phyloP scores from a whole-genome alignment of 1,140 invertebrate species.

The Latrodectus geometricus region DNA sequence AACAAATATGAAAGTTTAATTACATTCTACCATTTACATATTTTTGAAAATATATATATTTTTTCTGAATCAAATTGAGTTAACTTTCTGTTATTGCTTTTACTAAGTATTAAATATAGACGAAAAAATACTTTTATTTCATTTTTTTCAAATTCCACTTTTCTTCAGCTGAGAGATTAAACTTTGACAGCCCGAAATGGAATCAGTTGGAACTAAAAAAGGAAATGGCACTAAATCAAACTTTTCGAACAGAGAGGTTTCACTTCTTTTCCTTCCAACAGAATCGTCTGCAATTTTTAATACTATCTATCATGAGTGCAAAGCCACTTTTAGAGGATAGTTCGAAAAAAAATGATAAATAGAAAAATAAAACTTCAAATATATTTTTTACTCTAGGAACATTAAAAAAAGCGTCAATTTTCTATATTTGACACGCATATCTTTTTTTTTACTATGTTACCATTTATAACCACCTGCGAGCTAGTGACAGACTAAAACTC shows the following conservation, averaged over 20 bases:
- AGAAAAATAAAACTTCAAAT: background rate
- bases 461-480: conserved; percentile 34
- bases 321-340: conserved; percentile 14
- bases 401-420: conserved; percentile 27
- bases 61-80: no score
- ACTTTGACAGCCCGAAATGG: conserved; percentile 22
- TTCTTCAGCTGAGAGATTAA: conserved; percentile 7
- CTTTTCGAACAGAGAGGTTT: background rate
- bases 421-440: background rate
- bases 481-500: background rate
- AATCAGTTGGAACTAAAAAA: background rate
- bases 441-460: background rate
- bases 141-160: background rate
- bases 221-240: conserved; percentile 38
- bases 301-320: background rate
- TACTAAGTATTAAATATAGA: no score
- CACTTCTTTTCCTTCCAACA: conserved; percentile 1
- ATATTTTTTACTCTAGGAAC: background rate
- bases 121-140: conserved; percentile 21
- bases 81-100: no score
- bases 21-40: no score
- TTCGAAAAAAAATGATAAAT: conserved; percentile 6
- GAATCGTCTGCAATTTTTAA: conserved; percentile 25
- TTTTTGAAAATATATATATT: no score
- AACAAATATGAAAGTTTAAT: no score